Percentiles rank a stretch among this genome's conserved stretches.
phyloP scores from a whole-genome alignment of 2,888 invertebrate species.

The Acrocyrtus sp. region DNA sequence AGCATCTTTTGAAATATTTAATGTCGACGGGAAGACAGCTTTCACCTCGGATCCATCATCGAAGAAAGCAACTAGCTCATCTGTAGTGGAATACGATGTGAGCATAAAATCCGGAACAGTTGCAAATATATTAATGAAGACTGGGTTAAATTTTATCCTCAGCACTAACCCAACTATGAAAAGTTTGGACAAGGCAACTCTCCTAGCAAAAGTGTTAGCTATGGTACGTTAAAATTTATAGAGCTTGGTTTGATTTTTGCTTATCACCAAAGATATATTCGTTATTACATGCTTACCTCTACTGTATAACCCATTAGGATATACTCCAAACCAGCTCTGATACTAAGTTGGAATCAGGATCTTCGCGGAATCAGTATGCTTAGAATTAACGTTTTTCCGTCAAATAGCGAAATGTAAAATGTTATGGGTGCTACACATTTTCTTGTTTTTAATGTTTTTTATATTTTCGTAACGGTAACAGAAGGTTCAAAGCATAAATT shows the following conservation, averaged over 20 bases:
- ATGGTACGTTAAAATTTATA: slow-evolving; percentile 37
- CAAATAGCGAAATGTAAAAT: too few relatives aligned
- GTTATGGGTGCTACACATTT: too few relatives aligned
- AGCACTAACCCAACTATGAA: background rate
- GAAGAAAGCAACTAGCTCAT: background rate
- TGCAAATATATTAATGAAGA: slow-evolving; percentile 38
- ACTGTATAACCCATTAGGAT: slow-evolving; percentile 12
- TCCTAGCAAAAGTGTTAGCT: slow-evolving; percentile 34
- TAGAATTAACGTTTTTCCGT: too few relatives aligned
- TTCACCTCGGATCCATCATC: slow-evolving; percentile 20
- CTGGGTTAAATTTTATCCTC: slow-evolving; percentile 36
- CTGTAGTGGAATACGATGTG: slow-evolving; percentile 9
- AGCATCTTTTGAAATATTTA: slow-evolving; percentile 35
- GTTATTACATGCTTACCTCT: background rate
- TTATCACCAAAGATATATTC: too few relatives aligned
- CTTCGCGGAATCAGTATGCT: background rate
- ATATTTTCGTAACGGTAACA: background rate
- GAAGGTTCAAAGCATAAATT: too few relatives aligned
- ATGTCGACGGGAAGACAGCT: slow-evolving; percentile 15
- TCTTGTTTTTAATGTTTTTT: background rate
- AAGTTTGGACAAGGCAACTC: slow-evolving; percentile 26
- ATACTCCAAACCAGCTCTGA: slow-evolving; percentile 3
- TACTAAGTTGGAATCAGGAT: too few relatives aligned
- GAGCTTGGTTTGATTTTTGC: too few relatives aligned
- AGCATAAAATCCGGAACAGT: slow-evolving; percentile 14